These are phyloP conservation scores for Taxidea taxus DNA, from an alignment of 2,113 vertebrate species.

Conservation along the genomic window DNA sequence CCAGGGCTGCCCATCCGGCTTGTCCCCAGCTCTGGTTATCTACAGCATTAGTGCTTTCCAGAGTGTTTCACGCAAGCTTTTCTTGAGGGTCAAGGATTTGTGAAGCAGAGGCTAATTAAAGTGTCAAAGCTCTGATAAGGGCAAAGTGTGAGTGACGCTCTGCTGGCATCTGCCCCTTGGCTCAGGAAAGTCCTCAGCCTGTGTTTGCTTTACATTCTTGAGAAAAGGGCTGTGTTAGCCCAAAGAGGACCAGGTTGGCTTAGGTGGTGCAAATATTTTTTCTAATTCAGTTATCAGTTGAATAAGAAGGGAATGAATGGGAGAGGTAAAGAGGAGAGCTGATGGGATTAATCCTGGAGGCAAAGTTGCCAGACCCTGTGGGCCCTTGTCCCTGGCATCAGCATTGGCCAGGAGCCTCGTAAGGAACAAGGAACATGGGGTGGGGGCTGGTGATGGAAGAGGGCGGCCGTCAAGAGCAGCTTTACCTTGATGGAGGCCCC, in stretches of 20 bases:
- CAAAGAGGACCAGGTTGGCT: not conserved
- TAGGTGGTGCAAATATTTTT: not conserved
- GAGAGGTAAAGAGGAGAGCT: not conserved
- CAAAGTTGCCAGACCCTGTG: not conserved
- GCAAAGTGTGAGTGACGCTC: too few species aligned
- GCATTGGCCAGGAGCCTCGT: not conserved
- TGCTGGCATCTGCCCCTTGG: not conserved
- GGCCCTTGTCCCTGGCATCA: not conserved
- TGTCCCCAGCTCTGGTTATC: not conserved
- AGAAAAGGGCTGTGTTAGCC: not conserved
- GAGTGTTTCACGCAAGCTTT: not conserved
- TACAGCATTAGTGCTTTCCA: not conserved
- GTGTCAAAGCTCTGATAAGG: not conserved
- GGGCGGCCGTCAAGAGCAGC: accelerated
- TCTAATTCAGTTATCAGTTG: not conserved
- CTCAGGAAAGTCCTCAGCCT: not conserved
- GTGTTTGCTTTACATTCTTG: not conserved
- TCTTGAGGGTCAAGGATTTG: not conserved
- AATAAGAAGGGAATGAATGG: not conserved
- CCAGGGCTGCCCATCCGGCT: not conserved
- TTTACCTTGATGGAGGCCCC: constrained; percentile 97
- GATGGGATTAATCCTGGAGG: not conserved
- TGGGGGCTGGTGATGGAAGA: not conserved
- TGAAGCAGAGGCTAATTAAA: not conserved
- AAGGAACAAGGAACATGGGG: accelerated